Conservation (phyloP, 2,888 invertebrate species). For the Exephanes ischioxanthus region DNA sequence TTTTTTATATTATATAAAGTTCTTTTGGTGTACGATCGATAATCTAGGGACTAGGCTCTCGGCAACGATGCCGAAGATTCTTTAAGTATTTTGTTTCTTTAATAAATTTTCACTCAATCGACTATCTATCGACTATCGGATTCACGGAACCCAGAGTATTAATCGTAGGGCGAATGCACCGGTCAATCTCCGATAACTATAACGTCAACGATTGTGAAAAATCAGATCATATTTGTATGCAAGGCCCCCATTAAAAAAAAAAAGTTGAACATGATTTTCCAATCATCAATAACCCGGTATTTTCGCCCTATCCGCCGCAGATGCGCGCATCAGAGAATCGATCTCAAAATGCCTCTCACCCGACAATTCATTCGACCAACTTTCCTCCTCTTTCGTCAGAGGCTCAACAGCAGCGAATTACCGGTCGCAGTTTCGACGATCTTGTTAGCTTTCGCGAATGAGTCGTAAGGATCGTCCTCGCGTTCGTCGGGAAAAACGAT, state of each 20-base stretch:
- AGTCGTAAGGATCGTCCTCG: constrained; percentile 9
- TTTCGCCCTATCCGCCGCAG: neutral
- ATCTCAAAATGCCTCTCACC: constrained; percentile 4
- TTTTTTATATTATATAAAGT: neutral
- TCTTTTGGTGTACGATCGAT: constrained; percentile 16
- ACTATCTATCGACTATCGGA: neutral
- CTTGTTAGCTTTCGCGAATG: neutral
- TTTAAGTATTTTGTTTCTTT: constrained; percentile 2
- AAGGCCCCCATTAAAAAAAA: no score
- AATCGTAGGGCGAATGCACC: neutral
- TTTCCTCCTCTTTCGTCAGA: constrained; percentile 30
- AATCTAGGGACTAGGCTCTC: constrained; percentile 34
- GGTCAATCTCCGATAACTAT: neutral
- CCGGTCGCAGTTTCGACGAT: neutral
- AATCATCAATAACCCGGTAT: neutral
- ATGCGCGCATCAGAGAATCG: neutral
- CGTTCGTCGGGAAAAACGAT: neutral
- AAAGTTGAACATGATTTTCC: no score
- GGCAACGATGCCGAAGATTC: constrained; percentile 28
- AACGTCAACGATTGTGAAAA: no score
- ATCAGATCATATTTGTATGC: no score
- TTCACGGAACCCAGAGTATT: constrained; percentile 32
- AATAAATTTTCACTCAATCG: neutral
- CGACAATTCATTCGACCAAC: neutral
- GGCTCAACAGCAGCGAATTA: constrained; percentile 20